Evolutionary conservation across 2,888 invertebrate species (phyloP).

Genomic region (Hetaerina titia): DNA sequence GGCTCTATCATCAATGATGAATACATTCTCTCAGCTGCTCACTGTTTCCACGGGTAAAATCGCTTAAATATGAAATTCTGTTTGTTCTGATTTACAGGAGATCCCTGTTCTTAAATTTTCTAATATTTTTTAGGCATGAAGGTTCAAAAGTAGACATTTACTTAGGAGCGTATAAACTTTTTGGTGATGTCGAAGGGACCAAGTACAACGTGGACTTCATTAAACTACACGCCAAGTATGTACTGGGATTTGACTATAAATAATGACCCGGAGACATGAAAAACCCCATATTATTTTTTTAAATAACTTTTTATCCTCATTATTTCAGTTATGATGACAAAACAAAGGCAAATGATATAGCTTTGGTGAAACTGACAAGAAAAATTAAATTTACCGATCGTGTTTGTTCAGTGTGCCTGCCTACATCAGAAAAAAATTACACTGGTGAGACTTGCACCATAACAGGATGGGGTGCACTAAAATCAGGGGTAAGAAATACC

Average conservation of each 20-base stretch:
- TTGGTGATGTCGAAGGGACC: constrained; percentile 34
- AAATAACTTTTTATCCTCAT: neutral
- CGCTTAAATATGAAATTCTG: neutral
- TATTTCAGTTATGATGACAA: constrained; percentile 11
- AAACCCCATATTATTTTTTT: neutral
- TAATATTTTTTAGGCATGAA: neutral
- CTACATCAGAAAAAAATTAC: neutral
- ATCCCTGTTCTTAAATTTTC: neutral
- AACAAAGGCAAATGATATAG: constrained; percentile 49
- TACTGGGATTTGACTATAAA: neutral
- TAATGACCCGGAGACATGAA: no score
- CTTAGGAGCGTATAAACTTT: constrained; percentile 26
- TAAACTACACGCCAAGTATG: constrained; percentile 40
- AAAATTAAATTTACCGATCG: constrained; percentile 36
- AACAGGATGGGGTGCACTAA: constrained; percentile 52
- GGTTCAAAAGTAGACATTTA: constrained; percentile 15
- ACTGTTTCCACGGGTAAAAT: constrained; percentile 45
- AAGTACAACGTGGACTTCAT: constrained; percentile 9
- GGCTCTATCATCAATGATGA: constrained; percentile 37
- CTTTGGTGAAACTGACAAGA: constrained; percentile 12
- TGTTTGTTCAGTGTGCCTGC: constrained; percentile 51
- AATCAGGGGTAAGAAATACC: constrained; percentile 32
- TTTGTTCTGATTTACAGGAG: neutral
- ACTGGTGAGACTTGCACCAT: constrained; percentile 12
- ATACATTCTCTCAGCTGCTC: constrained; percentile 41